Evolutionary conservation across 1,140 invertebrate genomes (phyloP).

Genomic region (Magallana angulata): DNA sequence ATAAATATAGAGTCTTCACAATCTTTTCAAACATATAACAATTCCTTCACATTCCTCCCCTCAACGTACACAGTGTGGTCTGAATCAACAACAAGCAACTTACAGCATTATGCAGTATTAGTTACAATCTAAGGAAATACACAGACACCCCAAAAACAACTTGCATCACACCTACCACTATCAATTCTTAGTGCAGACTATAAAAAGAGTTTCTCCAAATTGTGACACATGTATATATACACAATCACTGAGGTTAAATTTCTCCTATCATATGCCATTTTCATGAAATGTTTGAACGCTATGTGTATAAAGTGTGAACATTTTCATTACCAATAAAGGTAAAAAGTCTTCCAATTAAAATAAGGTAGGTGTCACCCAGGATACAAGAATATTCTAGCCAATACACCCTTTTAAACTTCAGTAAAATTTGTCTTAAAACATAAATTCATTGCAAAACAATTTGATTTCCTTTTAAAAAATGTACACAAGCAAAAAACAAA

Average conservation of each 20-base stretch:
- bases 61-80: constrained; percentile 4
- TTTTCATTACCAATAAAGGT: no score
- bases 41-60: constrained; percentile 5
- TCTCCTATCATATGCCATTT: not conserved
- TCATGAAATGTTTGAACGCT: not conserved
- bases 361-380: no score
- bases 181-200: constrained; percentile 3
- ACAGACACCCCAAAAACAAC: constrained; percentile 21
- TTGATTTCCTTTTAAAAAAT: no score
- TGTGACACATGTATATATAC: not conserved
- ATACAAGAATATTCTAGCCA: no score
- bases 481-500: no score
- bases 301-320: not conserved
- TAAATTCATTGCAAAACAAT: no score
- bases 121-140: constrained; percentile 26
- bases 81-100: constrained; percentile 17
- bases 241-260: not conserved
- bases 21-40: constrained; percentile 12
- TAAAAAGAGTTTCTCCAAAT: constrained; percentile 5
- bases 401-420: no score
- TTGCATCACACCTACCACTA: not conserved
- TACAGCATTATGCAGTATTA: constrained; percentile 32
- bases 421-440: no score
- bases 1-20: constrained; percentile 34
- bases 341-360: no score